Conservation (phyloP, 1,140 invertebrate species). For the Zophobas morio region DNA sequence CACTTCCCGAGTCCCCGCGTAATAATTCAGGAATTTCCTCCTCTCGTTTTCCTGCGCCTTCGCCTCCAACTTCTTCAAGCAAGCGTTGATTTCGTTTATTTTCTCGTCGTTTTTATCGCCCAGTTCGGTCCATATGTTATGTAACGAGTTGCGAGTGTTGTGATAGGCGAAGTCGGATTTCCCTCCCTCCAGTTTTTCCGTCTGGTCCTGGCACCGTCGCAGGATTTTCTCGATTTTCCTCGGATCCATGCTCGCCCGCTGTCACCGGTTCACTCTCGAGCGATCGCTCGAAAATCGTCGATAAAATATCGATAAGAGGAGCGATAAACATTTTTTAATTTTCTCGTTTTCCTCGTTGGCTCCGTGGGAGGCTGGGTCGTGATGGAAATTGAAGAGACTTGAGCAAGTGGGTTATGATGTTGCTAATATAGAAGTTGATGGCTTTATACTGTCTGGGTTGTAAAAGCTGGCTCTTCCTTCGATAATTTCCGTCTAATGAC, state of each 20-base stretch:
- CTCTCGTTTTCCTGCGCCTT: constrained; percentile 39
- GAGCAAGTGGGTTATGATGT: not conserved
- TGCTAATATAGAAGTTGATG: not conserved
- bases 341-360: not conserved
- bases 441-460: too few species aligned
- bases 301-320: constrained; percentile 11
- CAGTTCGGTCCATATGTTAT: constrained; percentile 46
- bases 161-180: constrained; percentile 47
- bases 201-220: not conserved
- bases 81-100: constrained; percentile 32
- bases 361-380: not conserved
- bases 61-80: constrained; percentile 28
- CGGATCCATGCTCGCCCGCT: not conserved
- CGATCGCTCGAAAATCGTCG: not conserved
- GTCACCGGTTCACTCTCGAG: constrained; percentile 6
- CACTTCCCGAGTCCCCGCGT: constrained; percentile 7
- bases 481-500: not conserved
- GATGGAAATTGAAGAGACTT: too few species aligned
- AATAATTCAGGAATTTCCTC: constrained; percentile 44
- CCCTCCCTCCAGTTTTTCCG: constrained; percentile 12
- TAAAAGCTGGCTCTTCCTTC: not conserved
- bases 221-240: constrained; percentile 23
- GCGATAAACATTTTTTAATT: constrained; percentile 22
- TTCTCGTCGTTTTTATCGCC: constrained; percentile 8
- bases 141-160: constrained; percentile 44